Percentiles rank a stretch among this genome's conserved stretches.
phyloP scores from a whole-genome alignment of 2,888 invertebrate species.

The Adelphocoris suturalis region DNA sequence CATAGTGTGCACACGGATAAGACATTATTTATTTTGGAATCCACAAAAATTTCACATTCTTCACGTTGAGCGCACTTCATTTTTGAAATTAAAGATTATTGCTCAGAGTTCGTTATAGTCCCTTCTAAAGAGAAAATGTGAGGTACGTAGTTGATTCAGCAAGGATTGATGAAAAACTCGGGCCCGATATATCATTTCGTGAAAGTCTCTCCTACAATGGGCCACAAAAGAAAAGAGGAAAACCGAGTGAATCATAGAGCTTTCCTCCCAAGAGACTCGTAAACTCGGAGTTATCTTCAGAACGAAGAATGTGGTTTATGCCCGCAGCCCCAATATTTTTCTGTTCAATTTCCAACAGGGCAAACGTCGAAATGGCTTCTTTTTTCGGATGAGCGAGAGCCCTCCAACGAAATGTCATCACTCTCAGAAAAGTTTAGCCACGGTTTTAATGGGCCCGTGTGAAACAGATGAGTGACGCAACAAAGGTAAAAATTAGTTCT shows the following conservation, averaged over 20 bases:
- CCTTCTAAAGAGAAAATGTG: too few relatives aligned
- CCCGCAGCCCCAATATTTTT: background rate
- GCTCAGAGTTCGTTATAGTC: too few relatives aligned
- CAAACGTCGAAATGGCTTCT: background rate
- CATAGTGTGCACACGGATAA: too few relatives aligned
- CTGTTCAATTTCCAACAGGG: background rate
- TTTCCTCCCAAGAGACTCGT: background rate
- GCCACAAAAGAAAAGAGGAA: background rate
- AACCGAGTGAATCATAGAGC: background rate
- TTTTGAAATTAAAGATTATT: too few relatives aligned
- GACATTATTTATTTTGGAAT: too few relatives aligned
- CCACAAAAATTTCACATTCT: too few relatives aligned
- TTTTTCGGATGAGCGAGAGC: background rate
- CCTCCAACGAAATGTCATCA: background rate
- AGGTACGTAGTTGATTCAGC: too few relatives aligned
- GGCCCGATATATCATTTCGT: background rate
- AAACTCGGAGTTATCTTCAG: background rate
- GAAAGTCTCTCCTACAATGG: background rate
- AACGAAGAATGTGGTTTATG: background rate
- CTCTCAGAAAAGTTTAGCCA: background rate
- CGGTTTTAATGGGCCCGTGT: background rate
- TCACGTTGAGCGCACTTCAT: too few relatives aligned
- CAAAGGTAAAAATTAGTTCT: constrained; percentile 32
- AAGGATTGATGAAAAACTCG: background rate
- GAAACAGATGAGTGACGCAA: constrained; percentile 26